Percentiles rank a stretch among this genome's conserved stretches.
These are phyloP conservation scores for Platycnemis pennipes DNA, from an alignment of 2,888 invertebrate genomes.

Conservation along the genomic window DNA sequence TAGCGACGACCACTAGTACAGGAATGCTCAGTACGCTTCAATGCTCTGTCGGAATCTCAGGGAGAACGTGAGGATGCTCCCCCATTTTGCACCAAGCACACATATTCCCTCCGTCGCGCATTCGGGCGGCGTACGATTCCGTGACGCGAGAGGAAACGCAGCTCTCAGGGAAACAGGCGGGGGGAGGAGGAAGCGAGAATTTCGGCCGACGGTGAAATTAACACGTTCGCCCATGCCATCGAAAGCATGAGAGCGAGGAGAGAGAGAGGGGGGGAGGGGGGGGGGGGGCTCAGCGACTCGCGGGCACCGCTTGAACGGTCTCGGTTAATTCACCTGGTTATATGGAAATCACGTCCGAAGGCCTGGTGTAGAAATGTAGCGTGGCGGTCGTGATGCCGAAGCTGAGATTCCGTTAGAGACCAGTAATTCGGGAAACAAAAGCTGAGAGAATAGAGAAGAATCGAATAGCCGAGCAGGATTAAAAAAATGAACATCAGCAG, in stretches of 20 bases:
- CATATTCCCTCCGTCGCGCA: background rate
- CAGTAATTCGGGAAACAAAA: background rate
- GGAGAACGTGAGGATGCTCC: too few species aligned
- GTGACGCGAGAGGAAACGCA: background rate
- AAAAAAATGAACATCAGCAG: too few species aligned
- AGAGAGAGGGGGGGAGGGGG: background rate
- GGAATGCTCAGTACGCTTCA: background rate
- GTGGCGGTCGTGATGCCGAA: background rate
- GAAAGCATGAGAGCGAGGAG: background rate
- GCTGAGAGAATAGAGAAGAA: background rate
- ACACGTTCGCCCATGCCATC: background rate
- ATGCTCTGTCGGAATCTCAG: background rate
- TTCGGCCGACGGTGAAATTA: background rate
- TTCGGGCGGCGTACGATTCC: background rate
- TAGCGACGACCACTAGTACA: background rate
- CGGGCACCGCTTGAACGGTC: background rate
- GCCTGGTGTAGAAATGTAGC: background rate
- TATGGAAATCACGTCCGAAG: conserved; percentile 8
- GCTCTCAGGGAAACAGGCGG: background rate
- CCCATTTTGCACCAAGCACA: background rate
- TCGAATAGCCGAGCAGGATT: background rate
- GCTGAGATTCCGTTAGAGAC: background rate
- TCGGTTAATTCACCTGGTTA: background rate
- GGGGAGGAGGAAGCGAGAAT: background rate
- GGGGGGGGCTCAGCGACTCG: background rate